Percentiles rank a stretch among this genome's conserved stretches.
Conservation (phyloP, 2,113 vertebrate genomes). For the Collichthys lucidus region DNA sequence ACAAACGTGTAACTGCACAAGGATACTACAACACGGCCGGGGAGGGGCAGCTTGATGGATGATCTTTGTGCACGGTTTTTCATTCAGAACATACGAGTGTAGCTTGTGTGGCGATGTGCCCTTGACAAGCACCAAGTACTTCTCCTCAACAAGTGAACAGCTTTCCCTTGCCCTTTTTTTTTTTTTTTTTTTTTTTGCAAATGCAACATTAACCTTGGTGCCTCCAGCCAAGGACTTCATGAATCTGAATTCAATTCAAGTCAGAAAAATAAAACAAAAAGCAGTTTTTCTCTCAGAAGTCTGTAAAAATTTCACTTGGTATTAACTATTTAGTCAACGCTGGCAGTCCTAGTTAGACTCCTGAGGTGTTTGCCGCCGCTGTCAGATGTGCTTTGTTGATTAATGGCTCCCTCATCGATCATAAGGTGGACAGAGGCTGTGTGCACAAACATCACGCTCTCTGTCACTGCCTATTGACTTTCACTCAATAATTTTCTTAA, state of each 20-base stretch:
- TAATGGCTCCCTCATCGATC: conserved; percentile 75
- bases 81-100: not conserved
- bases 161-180: not conserved
- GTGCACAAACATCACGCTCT: conserved; percentile 51
- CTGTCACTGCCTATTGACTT: conserved; percentile 66
- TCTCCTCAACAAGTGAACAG: conserved; percentile 25
- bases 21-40: not conserved
- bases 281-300: not conserved
- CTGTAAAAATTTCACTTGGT: not conserved
- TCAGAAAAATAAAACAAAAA: not conserved
- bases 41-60: conserved; percentile 43
- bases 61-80: conserved; percentile 22
- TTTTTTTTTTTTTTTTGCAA: not conserved
- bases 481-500: conserved; percentile 65
- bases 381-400: conserved; percentile 75
- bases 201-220: conserved; percentile 33
- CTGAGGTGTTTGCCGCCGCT: conserved; percentile 55
- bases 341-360: conserved; percentile 53
- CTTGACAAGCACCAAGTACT: conserved; percentile 11
- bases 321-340: conserved; percentile 20
- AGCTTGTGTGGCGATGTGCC: not conserved
- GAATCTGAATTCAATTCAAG: conserved; percentile 3
- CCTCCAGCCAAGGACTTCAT: not conserved
- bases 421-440: conserved; percentile 50
- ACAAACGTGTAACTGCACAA: conserved; percentile 27